Base-by-base conservation (phyloP, 1,140 invertebrate genomes). In the Maniola jurtina region DNA sequence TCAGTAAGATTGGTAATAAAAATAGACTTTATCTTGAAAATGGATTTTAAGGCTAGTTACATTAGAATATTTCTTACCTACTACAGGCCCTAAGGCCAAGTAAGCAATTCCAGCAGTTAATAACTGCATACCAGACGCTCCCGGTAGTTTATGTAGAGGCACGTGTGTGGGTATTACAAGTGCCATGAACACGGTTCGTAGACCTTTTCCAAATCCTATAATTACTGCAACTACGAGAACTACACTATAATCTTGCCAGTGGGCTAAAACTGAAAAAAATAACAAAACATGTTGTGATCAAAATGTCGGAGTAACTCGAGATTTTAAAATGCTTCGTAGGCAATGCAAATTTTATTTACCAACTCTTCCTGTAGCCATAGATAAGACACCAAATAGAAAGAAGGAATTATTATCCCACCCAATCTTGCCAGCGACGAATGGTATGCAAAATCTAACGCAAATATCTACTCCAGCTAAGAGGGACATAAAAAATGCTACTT, bases 171-270 rank as follows among this genome's bases (percentile, higher is more conserved):
- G 93, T 64, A 94, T 94, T 6, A 94, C 93, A 13, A 95, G 78
- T 0, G 93, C 92, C 92, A 94, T 94, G 73, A 94, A 94, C 2
- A 95, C 93, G 36, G 93, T 94, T 60, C 93, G 84, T 5, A 95
- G 73, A 0, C 92, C 94, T 85, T 94, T 94, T 25, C 92, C 93
- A 50, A 93, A 90, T 0, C 94, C 94, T 35, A 94, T 92, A 70
- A 93, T 92, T 1, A 92, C 87, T 7, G 92, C 92, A n/a, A 93
- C 83, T 8, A 84, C 47, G 0, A 93, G 70, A 0, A 91, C 84
- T 6, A 91, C 70, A 9, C 59, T 71, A 64, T 91, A 92, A 25
- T 85, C 81, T 34, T 90, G 78, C 10, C 89, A 86, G 72, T 92
- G 88, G 16, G 92, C 90, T 16, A 93, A 75, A 45, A 92, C 89